phyloP scores from a whole-genome alignment of 2,797 vertebrate genomes.

The Lacerta bilineata region DNA sequence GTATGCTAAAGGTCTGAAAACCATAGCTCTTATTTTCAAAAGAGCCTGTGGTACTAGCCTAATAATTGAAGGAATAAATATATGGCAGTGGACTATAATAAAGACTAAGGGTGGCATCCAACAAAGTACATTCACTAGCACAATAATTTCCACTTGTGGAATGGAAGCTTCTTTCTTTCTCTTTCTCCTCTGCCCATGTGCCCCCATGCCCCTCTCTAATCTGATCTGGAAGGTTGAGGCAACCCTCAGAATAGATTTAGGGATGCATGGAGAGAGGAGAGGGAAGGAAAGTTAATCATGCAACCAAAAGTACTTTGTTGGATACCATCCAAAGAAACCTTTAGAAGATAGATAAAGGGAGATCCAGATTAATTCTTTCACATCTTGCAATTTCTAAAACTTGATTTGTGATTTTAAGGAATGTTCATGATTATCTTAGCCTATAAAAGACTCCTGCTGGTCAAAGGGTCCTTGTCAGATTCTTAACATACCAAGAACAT shows the following conservation, averaged over 20 bases:
- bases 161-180: too few relatives aligned
- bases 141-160: too few relatives aligned
- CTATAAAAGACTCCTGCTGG: neutral
- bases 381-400: neutral
- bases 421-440: neutral
- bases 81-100: neutral
- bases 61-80: neutral
- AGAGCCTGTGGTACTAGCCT: neutral
- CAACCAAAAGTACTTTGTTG: too few relatives aligned
- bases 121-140: too few relatives aligned
- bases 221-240: too few relatives aligned
- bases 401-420: neutral
- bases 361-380: neutral
- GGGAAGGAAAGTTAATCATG: too few relatives aligned
- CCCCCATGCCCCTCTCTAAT: too few relatives aligned
- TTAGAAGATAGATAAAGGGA: neutral
- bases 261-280: too few relatives aligned
- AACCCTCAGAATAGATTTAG: too few relatives aligned
- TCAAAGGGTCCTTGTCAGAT: neutral
- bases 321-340: neutral
- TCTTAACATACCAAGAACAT: neutral
- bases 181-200: too few relatives aligned
- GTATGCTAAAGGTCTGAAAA: neutral
- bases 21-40: too few relatives aligned
- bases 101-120: neutral